Conservation (phyloP, 2,888 invertebrate species). For the Cosmopolites sordidus region DNA sequence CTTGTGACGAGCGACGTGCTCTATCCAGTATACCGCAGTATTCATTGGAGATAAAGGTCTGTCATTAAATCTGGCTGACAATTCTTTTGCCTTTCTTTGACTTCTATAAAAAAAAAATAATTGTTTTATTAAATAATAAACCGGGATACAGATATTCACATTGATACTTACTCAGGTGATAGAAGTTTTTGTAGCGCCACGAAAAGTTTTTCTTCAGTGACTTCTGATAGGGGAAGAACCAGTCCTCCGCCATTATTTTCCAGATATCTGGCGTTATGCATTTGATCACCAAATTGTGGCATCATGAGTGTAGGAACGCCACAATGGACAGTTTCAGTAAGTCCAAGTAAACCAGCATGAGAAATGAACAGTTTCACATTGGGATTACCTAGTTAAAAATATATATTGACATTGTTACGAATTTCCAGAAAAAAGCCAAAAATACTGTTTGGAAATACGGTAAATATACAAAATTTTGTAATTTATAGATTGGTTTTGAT, state of each 20-base stretch:
- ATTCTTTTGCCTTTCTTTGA: constrained; percentile 45
- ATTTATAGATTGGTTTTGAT: too few species aligned
- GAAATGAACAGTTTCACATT: constrained; percentile 53
- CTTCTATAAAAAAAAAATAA: too few species aligned
- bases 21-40: constrained; percentile 63
- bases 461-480: too few species aligned
- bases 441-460: too few species aligned
- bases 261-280: constrained; percentile 59
- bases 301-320: constrained; percentile 63
- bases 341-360: constrained; percentile 65
- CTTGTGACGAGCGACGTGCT: constrained; percentile 57
- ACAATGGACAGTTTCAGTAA: constrained; percentile 64
- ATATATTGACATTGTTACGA: too few species aligned
- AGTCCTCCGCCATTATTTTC: constrained; percentile 59
- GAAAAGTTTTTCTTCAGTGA: constrained; percentile 55
- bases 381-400: background rate
- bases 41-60: constrained; percentile 56
- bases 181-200: constrained; percentile 56
- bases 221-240: constrained; percentile 53
- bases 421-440: too few species aligned
- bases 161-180: constrained; percentile 54
- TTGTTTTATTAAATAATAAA: too few species aligned
- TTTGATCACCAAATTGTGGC: constrained; percentile 69
- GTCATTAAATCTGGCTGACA: constrained; percentile 53
- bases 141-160: too few species aligned